Percentiles rank a stretch among this genome's conserved stretches.
These are phyloP conservation scores for Micromussa lordhowensis DNA, from an alignment of 92 coral and sea anemone species.

Conservation along the genomic window DNA sequence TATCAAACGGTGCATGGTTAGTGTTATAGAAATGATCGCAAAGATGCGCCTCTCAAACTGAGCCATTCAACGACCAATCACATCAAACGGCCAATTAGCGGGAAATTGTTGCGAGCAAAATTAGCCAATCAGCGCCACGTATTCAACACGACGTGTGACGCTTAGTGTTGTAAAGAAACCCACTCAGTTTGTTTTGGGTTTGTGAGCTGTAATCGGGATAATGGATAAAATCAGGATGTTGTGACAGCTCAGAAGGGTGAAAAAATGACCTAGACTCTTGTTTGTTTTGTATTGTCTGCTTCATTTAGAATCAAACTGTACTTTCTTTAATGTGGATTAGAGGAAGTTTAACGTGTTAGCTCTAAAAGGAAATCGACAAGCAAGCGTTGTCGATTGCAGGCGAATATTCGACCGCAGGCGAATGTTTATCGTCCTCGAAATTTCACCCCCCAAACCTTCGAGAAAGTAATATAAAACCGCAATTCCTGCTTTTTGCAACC, in stretches of 20 bases:
- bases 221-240: slow-evolving; percentile 90
- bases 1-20: slow-evolving; percentile 74
- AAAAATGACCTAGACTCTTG: slow-evolving; percentile 81
- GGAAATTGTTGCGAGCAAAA: slow-evolving; percentile 78
- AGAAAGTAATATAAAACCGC: slow-evolving; percentile 19
- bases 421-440: background rate
- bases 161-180: slow-evolving; percentile 88
- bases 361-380: slow-evolving; percentile 23
- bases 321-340: slow-evolving; percentile 65
- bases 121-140: slow-evolving; percentile 77
- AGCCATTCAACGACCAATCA: slow-evolving; percentile 85
- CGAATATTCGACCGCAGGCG: slow-evolving; percentile 8
- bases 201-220: slow-evolving; percentile 79
- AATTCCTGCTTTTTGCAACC: slow-evolving; percentile 12
- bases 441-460: slow-evolving; percentile 14
- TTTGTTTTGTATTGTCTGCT: slow-evolving; percentile 74
- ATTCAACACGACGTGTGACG: slow-evolving; percentile 88
- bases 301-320: slow-evolving; percentile 61
- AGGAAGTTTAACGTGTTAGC: slow-evolving; percentile 28
- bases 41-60: slow-evolving; percentile 73
- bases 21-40: slow-evolving; percentile 78
- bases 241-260: slow-evolving; percentile 87
- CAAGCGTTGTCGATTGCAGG: slow-evolving; percentile 7
- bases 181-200: slow-evolving; percentile 92
- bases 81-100: slow-evolving; percentile 93